Base-by-base conservation (phyloP, 2,888 invertebrate species). In the Nomada fabriciana region DNA sequence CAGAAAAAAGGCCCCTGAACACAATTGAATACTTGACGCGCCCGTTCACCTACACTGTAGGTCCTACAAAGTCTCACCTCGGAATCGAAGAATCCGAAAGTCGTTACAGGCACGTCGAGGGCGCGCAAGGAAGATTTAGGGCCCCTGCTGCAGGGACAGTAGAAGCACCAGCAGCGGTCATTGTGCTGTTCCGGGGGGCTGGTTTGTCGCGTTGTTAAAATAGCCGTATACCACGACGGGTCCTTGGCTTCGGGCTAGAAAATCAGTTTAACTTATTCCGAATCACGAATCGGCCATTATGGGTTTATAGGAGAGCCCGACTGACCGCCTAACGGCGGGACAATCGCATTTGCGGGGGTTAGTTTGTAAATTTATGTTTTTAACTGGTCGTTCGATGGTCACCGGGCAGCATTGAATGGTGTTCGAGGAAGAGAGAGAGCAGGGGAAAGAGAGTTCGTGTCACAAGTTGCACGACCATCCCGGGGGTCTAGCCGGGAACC, bases 221-320 rank as follows among this genome's bases (percentile, higher is more conserved):
- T 80, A 71, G 78, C 80, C 72, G 47, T 73, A 36, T 23, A 36
- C 53, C 69, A 78, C 79, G 23, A 63, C 64, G 67, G 55, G 36
- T 43, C 57, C 15, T 64, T 23, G 43, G 25, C 60, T 47, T 76
- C 25, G 23, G 50, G 29, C n/a, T 52, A 52, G 72, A 77, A 88
- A 92, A 91, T 91, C 90, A 89, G 89, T 89, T 88, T 89, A 91
- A 91, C 89, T 92, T 92, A 92, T 92, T 91, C 90, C 84, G 76
- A 90, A 92, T 92, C 92, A 92, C 92, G 92, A 90, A 88, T 91
- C 80, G 76, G 84, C 88, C 86, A 89, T 91, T 91, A 89, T 87
- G 76, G 77, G 65, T 76, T 79, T 60, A 70, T 86, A 69, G 80
- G 60, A 36, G 52, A 74, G 76, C 42, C 68, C 67, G 75, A 67